A percentile compares a stretch with the other conserved stretches of the same genome.
These are phyloP conservation scores for Scomber japonicus DNA, from an alignment of 2,113 vertebrate species.

Conservation along the genomic window DNA sequence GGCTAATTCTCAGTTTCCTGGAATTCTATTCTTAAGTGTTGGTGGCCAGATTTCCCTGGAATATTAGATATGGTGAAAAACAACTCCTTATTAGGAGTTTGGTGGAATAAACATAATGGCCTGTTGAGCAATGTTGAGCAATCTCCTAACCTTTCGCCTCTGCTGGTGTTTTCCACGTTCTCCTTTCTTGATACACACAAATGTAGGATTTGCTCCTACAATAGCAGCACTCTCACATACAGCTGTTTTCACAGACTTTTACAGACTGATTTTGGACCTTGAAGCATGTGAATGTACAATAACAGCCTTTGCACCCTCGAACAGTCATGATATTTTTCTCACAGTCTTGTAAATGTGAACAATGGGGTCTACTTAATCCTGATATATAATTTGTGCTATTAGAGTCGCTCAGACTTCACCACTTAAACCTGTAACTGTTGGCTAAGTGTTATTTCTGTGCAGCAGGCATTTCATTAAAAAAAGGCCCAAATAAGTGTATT, in stretches of 20 bases:
- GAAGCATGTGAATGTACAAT: neutral
- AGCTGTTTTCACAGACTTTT: slow-evolving; percentile 6
- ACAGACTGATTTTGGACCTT: neutral
- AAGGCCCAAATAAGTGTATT: slow-evolving; percentile 40
- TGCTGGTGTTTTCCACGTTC: no score
- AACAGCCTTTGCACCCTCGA: neutral
- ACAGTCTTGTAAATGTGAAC: slow-evolving; percentile 1
- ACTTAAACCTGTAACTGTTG: neutral
- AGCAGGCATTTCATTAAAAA: slow-evolving; percentile 12
- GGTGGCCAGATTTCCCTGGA: no score
- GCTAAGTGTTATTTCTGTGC: neutral
- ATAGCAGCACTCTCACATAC: neutral
- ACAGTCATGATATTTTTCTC: neutral
- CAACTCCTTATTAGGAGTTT: no score
- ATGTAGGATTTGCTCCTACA: no score
- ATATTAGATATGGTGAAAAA: no score
- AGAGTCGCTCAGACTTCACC: slow-evolving; percentile 14
- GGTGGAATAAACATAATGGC: no score
- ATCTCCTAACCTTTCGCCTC: no score
- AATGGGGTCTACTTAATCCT: neutral
- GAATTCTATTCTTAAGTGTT: no score
- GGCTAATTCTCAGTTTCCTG: no score
- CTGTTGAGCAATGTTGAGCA: no score
- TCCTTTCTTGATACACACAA: no score
- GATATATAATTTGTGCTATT: neutral